Percentiles rank a stretch among this genome's conserved stretches.
phyloP scores from a whole-genome alignment of 2,888 invertebrate genomes.

The Lithophane socia region DNA sequence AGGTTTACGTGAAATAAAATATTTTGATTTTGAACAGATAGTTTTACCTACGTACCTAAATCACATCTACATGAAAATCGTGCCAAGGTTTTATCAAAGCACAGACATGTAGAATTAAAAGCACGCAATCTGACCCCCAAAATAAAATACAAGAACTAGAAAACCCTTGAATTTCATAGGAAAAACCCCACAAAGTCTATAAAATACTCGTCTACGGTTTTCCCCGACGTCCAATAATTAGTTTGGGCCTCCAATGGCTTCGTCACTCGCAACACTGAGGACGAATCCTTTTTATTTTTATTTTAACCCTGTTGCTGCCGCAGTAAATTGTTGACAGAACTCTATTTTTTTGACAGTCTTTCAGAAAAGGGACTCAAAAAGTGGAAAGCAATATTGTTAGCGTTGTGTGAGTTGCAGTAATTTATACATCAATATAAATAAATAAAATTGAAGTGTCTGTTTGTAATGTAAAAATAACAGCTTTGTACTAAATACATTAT shows the following conservation, averaged over 20 bases:
- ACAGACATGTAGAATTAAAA: not conserved
- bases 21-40: no score
- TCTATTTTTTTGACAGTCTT: slow-evolving; percentile 7
- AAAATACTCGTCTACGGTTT: slow-evolving; percentile 29
- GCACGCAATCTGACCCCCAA: not conserved
- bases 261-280: slow-evolving; percentile 54
- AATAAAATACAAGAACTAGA: not conserved
- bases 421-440: no score
- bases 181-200: not conserved
- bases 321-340: slow-evolving; percentile 25
- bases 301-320: slow-evolving; percentile 36
- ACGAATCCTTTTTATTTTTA: slow-evolving; percentile 32
- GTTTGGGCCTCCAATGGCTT: slow-evolving; percentile 57
- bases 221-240: slow-evolving; percentile 63
- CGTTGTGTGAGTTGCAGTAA: not conserved
- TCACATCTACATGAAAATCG: not conserved
- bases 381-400: not conserved
- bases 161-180: slow-evolving; percentile 1
- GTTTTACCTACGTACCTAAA: no score
- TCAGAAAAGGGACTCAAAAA: not conserved
- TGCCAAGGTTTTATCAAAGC: not conserved
- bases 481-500: no score
- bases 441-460: no score
- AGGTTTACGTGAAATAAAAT: no score
- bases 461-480: no score